Evolutionary conservation across 2,797 vertebrate genomes (phyloP).

Genomic region (Anableps anableps): DNA sequence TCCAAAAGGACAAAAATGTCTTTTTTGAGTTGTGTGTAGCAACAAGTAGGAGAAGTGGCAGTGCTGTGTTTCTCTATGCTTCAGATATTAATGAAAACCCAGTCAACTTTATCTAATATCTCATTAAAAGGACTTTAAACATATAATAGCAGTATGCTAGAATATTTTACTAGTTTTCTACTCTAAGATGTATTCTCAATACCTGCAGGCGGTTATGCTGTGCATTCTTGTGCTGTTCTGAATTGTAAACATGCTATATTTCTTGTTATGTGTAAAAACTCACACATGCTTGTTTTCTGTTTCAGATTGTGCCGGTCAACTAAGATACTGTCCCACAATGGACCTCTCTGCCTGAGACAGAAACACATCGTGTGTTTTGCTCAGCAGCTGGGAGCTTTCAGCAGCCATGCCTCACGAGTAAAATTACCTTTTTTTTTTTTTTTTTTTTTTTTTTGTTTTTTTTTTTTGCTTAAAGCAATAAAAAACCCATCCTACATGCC

Average conservation of each 20-base stretch:
- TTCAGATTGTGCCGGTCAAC: slow-evolving; percentile 90
- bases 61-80: no score
- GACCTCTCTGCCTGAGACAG: slow-evolving; percentile 82
- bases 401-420: slow-evolving; percentile 91
- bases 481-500: slow-evolving; percentile 83
- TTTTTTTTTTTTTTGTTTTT: slow-evolving; percentile 61
- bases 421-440: slow-evolving; percentile 61
- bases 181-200: not conserved
- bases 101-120: no score
- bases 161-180: no score
- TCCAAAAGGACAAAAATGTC: no score
- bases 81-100: no score
- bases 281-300: slow-evolving; percentile 53
- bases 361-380: slow-evolving; percentile 85
- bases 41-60: no score
- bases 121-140: no score
- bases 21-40: no score
- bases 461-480: slow-evolving; percentile 86
- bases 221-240: not conserved
- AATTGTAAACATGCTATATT: not conserved
- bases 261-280: slow-evolving; percentile 23
- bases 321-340: slow-evolving; percentile 88
- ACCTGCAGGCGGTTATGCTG: not conserved
- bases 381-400: slow-evolving; percentile 84
- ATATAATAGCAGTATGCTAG: no score